phyloP scores from a whole-genome alignment of 2,888 invertebrate genomes.

The Lissocephala sabroskyi region DNA sequence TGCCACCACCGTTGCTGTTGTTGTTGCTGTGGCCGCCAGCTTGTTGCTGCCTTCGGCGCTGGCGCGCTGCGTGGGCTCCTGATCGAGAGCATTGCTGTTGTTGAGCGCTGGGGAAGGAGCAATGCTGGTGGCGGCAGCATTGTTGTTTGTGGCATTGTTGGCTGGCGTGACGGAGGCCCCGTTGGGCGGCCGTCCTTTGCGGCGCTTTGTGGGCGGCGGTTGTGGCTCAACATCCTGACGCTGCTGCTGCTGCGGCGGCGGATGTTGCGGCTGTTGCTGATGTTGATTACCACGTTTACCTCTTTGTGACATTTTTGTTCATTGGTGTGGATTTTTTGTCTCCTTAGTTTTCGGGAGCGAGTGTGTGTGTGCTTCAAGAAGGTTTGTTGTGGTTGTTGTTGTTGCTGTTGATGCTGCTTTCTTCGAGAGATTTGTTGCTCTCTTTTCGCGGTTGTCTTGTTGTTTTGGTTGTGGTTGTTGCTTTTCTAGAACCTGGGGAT shows the following conservation, averaged over 20 bases:
- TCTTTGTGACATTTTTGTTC: slow-evolving; percentile 81
- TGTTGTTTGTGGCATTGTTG: slow-evolving; percentile 17
- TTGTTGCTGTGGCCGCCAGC: slow-evolving; percentile 22
- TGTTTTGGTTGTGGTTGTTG: too few species aligned
- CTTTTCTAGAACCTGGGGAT: slow-evolving; percentile 24
- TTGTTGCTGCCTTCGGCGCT: slow-evolving; percentile 17
- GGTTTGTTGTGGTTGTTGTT: slow-evolving; percentile 40
- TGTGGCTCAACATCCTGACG: slow-evolving; percentile 72
- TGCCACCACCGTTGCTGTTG: slow-evolving; percentile 21
- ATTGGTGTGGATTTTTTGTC: slow-evolving; percentile 57
- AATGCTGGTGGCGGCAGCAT: slow-evolving; percentile 40
- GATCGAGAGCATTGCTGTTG: slow-evolving; percentile 2
- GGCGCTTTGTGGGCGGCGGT: slow-evolving; percentile 81
- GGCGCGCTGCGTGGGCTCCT: slow-evolving; percentile 21
- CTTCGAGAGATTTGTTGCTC: slow-evolving; percentile 4
- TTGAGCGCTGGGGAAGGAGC: too few species aligned
- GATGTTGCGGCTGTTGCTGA: slow-evolving; percentile 73
- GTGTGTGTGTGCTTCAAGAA: slow-evolving; percentile 16
- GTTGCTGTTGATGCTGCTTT: slow-evolving; percentile 29
- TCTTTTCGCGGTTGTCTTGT: slow-evolving; percentile 3
- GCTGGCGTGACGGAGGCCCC: slow-evolving; percentile 56
- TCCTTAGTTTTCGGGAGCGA: slow-evolving; percentile 26
- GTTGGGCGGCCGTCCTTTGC: slow-evolving; percentile 80
- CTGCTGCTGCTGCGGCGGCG: slow-evolving; percentile 74
- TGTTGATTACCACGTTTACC: slow-evolving; percentile 82